Percentiles rank a stretch among this genome's conserved stretches.
Conservation (phyloP, 2,888 invertebrate species). For the Noctua janthina region DNA sequence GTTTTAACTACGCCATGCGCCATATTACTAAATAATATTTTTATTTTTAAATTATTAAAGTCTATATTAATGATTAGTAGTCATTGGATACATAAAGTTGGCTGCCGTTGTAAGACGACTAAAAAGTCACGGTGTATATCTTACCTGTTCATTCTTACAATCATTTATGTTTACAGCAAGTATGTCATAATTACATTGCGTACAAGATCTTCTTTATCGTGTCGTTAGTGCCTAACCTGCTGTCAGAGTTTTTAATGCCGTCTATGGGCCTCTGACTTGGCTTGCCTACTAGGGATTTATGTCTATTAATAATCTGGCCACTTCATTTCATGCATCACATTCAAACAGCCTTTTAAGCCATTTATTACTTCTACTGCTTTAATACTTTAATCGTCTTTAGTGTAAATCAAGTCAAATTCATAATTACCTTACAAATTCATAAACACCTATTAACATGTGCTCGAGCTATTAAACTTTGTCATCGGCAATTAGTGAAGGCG, state of each 20-base stretch:
- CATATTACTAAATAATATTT: too few species aligned
- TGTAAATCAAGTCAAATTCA: constrained; percentile 35
- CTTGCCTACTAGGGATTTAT: neutral
- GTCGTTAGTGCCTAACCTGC: too few species aligned
- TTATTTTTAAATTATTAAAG: too few species aligned
- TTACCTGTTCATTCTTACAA: neutral
- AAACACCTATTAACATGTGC: constrained; percentile 85
- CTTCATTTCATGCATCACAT: constrained; percentile 26
- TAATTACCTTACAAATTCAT: constrained; percentile 65
- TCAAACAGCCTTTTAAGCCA: constrained; percentile 13
- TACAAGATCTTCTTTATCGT: too few species aligned
- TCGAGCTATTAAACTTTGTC: constrained; percentile 87
- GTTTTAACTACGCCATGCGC: too few species aligned
- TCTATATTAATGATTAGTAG: too few species aligned
- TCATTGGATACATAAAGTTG: too few species aligned
- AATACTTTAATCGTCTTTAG: constrained; percentile 12
- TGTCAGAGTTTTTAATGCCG: too few species aligned
- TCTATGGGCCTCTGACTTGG: too few species aligned
- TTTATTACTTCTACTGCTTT: constrained; percentile 9
- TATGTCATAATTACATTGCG: neutral
- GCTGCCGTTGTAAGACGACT: too few species aligned
- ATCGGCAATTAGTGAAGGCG: constrained; percentile 88
- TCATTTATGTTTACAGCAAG: neutral
- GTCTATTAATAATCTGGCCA: neutral
- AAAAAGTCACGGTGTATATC: too few species aligned